Percentiles rank a stretch among this genome's conserved stretches.
phyloP scores from a whole-genome alignment of 2,888 invertebrate genomes.

The Hydraecia micacea region DNA sequence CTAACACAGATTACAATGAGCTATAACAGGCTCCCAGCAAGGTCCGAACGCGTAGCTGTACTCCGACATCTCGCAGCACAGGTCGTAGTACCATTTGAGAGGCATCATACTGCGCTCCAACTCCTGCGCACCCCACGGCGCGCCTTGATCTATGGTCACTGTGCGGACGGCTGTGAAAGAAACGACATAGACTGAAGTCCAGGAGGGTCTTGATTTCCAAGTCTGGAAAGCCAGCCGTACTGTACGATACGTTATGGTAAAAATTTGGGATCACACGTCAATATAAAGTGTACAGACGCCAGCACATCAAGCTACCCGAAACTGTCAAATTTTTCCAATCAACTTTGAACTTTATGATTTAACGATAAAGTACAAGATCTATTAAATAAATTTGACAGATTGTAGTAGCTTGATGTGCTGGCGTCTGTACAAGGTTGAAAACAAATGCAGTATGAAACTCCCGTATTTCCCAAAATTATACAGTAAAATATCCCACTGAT shows the following conservation, averaged over 20 bases:
- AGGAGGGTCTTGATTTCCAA: background rate
- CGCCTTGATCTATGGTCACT: slow-evolving; percentile 94
- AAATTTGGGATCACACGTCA: too few relatives aligned
- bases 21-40: slow-evolving; percentile 99
- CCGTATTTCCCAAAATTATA: background rate
- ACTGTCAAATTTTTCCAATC: too few relatives aligned
- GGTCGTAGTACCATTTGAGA: slow-evolving; percentile 99
- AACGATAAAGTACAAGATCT: too few relatives aligned
- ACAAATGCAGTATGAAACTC: background rate
- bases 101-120: slow-evolving; percentile 98
- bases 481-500: background rate
- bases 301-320: too few relatives aligned
- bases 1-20: slow-evolving; percentile 95
- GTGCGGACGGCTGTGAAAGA: slow-evolving; percentile 92
- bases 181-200: background rate
- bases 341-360: too few relatives aligned
- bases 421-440: background rate
- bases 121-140: slow-evolving; percentile 95
- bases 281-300: too few relatives aligned
- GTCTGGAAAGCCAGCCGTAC: background rate
- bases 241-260: too few relatives aligned
- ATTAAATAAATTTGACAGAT: too few relatives aligned
- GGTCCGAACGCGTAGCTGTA: slow-evolving; percentile 99
- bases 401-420: too few relatives aligned
- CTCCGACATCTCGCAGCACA: slow-evolving; percentile 97